Conservation (phyloP, 2,888 invertebrate genomes). For the Sisyra nigra region DNA sequence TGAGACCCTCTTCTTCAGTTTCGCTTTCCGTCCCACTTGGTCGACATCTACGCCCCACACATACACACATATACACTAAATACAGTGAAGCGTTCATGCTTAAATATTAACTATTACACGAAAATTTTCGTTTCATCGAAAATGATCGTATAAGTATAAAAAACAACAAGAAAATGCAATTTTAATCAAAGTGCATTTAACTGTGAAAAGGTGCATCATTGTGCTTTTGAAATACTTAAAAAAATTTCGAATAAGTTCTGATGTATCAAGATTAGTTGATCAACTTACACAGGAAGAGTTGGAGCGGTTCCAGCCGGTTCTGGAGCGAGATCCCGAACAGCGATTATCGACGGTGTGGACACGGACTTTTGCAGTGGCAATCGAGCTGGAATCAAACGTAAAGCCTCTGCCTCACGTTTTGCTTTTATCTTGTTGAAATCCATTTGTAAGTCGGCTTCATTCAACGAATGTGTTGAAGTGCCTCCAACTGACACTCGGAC, state of each 20-base stretch:
- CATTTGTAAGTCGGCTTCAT: slow-evolving; percentile 71
- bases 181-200: no score
- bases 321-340: slow-evolving; percentile 41
- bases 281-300: slow-evolving; percentile 40
- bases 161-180: no score
- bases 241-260: no score
- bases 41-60: slow-evolving; percentile 30
- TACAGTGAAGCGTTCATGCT: slow-evolving; percentile 18
- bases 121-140: no score
- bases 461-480: slow-evolving; percentile 62
- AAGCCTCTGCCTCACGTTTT: slow-evolving; percentile 37
- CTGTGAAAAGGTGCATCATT: no score
- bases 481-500: slow-evolving; percentile 36
- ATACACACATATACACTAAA: slow-evolving; percentile 31
- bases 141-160: no score
- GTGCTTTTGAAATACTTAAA: no score
- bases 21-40: slow-evolving; percentile 59
- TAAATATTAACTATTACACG: slow-evolving; percentile 5
- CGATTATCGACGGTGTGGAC: slow-evolving; percentile 78
- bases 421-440: slow-evolving; percentile 55
- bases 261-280: slow-evolving; percentile 1
- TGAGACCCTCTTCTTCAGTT: slow-evolving; percentile 50
- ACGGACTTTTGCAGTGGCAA: slow-evolving; percentile 79
- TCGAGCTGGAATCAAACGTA: slow-evolving; percentile 40
- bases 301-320: slow-evolving; percentile 30